Conservation (phyloP, 1,140 invertebrate species). For the Rhyzopertha dominica region DNA sequence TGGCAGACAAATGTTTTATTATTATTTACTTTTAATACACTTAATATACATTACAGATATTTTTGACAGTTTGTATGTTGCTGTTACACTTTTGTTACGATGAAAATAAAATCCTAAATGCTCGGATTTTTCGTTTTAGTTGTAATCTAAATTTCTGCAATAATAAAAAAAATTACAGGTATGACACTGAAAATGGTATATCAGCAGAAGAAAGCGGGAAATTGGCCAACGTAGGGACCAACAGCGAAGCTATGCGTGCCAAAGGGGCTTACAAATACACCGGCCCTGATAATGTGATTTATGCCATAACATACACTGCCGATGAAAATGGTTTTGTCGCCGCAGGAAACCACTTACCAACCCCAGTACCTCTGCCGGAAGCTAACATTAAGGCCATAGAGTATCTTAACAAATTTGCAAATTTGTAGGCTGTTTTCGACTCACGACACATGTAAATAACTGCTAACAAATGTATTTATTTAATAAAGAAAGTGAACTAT, state of each 20-base stretch:
- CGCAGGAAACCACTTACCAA: slow-evolving; percentile 58
- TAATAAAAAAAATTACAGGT: slow-evolving; percentile 46
- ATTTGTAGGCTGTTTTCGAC: too few species aligned
- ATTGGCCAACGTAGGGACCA: slow-evolving; percentile 41
- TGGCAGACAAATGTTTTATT: too few species aligned
- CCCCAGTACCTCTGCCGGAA: slow-evolving; percentile 63
- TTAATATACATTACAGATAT: background rate
- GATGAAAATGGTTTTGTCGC: slow-evolving; percentile 64
- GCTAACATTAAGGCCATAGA: slow-evolving; percentile 55
- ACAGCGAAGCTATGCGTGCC: slow-evolving; percentile 35
- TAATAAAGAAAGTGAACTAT: too few species aligned
- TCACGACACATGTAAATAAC: too few species aligned
- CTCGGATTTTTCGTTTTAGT: too few species aligned
- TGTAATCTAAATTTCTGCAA: too few species aligned
- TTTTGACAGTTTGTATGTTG: background rate
- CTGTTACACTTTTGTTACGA: background rate
- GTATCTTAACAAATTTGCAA: too few species aligned
- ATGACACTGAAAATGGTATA: slow-evolving; percentile 56
- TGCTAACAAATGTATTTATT: too few species aligned
- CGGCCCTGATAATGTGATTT: slow-evolving; percentile 35
- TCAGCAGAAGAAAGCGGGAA: slow-evolving; percentile 49
- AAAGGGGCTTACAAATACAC: slow-evolving; percentile 36
- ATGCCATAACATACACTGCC: slow-evolving; percentile 44
- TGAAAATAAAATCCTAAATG: too few species aligned
- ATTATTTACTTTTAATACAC: too few species aligned